Conservation (phyloP, 2,113 vertebrate genomes). For the Halcyon malimbica region DNA sequence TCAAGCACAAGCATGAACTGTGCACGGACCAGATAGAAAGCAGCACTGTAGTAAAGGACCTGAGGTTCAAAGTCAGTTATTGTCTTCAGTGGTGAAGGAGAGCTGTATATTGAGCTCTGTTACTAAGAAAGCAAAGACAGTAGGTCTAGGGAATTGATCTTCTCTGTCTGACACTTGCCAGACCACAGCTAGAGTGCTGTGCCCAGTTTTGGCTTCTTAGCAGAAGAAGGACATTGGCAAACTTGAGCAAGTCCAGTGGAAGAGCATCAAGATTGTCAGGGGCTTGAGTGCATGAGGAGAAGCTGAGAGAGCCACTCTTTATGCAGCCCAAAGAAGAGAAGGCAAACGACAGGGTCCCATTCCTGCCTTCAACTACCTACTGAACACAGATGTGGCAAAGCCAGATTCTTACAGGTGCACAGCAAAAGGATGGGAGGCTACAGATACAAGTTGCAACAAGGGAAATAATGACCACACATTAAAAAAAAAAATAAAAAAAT, state of each 20-base stretch:
- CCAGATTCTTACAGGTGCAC: not conserved
- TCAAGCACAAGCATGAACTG: not conserved
- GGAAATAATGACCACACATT: not conserved
- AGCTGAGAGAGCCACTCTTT: not conserved
- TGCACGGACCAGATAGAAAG: not conserved
- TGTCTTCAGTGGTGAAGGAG: not conserved
- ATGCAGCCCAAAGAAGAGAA: not conserved
- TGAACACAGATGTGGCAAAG: not conserved
- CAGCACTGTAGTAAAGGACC: not conserved
- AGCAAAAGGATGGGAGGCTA: not conserved
- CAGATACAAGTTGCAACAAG: not conserved
- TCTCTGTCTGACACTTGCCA: not conserved
- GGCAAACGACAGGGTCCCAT: not conserved
- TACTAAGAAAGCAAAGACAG: not conserved
- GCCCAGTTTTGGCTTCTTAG: not conserved
- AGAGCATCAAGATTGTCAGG: not conserved
- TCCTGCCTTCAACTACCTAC: not conserved
- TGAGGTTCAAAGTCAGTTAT: not conserved
- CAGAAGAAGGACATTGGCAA: not conserved
- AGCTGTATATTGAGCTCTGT: not conserved
- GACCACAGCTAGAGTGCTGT: not conserved
- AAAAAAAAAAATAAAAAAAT: not conserved
- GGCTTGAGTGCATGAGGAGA: not conserved
- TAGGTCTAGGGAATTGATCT: not conserved
- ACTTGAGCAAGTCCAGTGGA: not conserved